Evolutionary conservation across 1,140 invertebrate genomes (phyloP), one percentile per base, ranked within the genome.

Genomic region (Chironomus striatipennis): DNA sequence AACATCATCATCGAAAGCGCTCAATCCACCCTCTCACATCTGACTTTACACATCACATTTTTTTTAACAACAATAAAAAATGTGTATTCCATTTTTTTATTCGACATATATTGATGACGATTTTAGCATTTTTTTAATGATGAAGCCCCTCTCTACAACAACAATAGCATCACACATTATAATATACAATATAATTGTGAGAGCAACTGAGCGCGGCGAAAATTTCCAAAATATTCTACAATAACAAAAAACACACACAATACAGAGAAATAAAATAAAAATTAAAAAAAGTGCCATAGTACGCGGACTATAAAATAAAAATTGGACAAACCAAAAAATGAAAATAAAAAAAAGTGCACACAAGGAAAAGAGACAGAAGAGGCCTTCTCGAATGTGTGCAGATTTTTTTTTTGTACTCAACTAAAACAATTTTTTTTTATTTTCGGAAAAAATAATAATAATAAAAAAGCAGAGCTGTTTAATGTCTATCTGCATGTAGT

Each of bases 401-500:
- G 47, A 12, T 12, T 57, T 57, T n/a, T 12, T n/a, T 57, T 57
- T 57, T n/a, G n/a, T n/a, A 8, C 64, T 9, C n/a, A 70, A 21
- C 65, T 21, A 70, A 70, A 70, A 70, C 9, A 18, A 20, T 70
- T 20, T 70, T 70, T 70, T 70, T 70, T 70, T 70, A 12, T 57
- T 57, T 57, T 57, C 47, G n/a, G 2, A 12, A 57, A 57, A 57
- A 57, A 10, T n/a, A 57, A 57, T 2, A 12, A 57, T 2, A 57
- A 4, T 2, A 57, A 4, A 15, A 57, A 57, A 20, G 18, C n/a
- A 70, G 17, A 70, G 17, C 65, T 70, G 65, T 70, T 70, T 70
- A 70, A 70, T 70, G 65, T 70, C 65, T 70, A 70, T 20, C 65
- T 70, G 8, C 18, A 70, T 70, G 65, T 70, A 70, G 65, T 70